Percentiles rank a stretch among this genome's conserved stretches.
Conservation (phyloP, 2,113 vertebrate species). For the Nyctereutes procyonoides region DNA sequence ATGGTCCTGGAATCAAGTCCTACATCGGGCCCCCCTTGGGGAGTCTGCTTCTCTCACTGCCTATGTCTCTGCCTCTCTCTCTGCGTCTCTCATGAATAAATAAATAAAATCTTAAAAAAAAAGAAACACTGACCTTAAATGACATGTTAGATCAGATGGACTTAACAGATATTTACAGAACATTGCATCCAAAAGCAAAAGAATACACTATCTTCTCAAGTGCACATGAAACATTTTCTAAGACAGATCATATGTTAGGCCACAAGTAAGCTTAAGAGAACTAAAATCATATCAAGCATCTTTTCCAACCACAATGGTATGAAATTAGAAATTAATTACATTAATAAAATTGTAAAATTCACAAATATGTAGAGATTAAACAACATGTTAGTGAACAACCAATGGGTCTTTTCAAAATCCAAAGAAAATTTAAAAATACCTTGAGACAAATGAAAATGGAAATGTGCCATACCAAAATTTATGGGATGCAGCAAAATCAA, state of each 20-base stretch:
- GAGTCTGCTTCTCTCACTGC: too few relatives aligned
- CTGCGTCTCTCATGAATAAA: too few relatives aligned
- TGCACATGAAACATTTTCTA: not conserved
- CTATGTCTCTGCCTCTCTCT: too few relatives aligned
- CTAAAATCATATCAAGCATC: not conserved
- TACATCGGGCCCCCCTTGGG: too few relatives aligned
- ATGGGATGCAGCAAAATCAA: not conserved
- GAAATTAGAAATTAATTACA: not conserved
- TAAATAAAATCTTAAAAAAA: not conserved
- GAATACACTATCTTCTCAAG: not conserved
- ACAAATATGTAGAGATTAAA: not conserved
- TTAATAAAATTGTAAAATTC: not conserved
- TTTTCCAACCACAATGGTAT: not conserved
- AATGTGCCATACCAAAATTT: not conserved
- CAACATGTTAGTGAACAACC: not conserved
- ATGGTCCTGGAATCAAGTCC: too few relatives aligned
- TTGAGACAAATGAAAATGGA: not conserved
- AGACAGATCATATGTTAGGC: not conserved
- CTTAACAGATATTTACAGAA: not conserved
- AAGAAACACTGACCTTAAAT: not conserved
- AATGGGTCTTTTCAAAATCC: not conserved
- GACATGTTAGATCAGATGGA: not conserved
- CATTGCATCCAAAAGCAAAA: not conserved
- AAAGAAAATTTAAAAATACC: not conserved
- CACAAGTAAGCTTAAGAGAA: not conserved